Conservation (phyloP, 2,113 vertebrate genomes). For the Chlamydotis undulata region DNA sequence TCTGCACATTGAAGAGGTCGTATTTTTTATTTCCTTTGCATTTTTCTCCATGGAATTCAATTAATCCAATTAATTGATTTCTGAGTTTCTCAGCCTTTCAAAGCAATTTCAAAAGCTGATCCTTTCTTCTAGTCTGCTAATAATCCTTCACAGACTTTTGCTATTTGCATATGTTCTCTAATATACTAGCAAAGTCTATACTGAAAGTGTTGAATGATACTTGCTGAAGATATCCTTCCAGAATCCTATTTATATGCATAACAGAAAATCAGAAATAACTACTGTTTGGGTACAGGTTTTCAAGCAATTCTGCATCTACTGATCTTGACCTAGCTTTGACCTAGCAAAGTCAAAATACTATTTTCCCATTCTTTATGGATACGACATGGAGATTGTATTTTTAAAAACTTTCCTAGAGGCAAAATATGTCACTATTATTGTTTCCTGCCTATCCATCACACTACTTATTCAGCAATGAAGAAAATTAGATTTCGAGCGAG, state of each 20-base stretch:
- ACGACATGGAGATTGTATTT: background rate
- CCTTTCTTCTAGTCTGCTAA: background rate
- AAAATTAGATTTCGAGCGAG: slow-evolving; percentile 12
- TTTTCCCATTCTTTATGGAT: background rate
- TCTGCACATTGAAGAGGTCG: background rate
- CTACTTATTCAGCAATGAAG: background rate
- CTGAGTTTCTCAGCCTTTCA: background rate
- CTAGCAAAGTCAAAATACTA: background rate
- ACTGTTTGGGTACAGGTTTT: background rate
- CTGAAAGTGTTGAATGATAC: background rate
- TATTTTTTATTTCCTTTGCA: background rate
- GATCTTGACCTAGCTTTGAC: background rate
- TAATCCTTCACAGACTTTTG: background rate
- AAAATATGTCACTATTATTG: slow-evolving; percentile 41
- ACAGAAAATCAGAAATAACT: background rate
- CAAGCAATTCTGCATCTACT: background rate
- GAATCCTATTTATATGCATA: background rate
- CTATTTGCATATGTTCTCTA: background rate
- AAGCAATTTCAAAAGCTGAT: background rate
- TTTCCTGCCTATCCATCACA: slow-evolving; percentile 41
- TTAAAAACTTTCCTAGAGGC: slow-evolving; percentile 4
- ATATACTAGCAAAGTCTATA: background rate
- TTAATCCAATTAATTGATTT: background rate
- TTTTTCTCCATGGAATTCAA: background rate
- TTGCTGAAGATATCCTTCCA: background rate